These are phyloP conservation scores for Pterobdella sp. DNA, from an alignment of 2,888 invertebrate genomes.

Conservation along the genomic window DNA sequence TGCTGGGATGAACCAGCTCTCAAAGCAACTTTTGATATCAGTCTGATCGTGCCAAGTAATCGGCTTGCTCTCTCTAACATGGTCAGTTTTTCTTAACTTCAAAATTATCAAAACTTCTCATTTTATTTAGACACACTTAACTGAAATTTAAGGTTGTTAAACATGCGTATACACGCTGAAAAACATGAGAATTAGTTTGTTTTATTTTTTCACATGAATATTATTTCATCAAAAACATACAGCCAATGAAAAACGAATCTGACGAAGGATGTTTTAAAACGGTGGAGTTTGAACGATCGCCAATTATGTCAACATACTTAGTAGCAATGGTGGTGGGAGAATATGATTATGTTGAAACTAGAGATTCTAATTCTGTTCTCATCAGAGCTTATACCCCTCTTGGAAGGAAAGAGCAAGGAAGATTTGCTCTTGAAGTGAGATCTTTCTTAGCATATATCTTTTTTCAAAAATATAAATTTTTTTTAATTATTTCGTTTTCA, in stretches of 20 bases:
- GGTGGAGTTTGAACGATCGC: constrained; percentile 72
- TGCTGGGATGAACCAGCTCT: constrained; percentile 83
- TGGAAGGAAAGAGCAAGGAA: constrained; percentile 81
- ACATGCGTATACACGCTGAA: no score
- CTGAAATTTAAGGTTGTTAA: no score
- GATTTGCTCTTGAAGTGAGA: constrained; percentile 76
- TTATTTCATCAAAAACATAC: no score
- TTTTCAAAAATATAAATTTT: no score
- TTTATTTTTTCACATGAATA: no score
- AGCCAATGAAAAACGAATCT: constrained; percentile 46
- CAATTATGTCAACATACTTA: constrained; percentile 89
- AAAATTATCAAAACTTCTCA: no score
- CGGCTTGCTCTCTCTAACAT: constrained; percentile 83
- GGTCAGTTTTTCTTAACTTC: constrained; percentile 54
- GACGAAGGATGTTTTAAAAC: constrained; percentile 53
- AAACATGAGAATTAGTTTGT: background rate
- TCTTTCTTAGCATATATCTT: background rate
- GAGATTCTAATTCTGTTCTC: constrained; percentile 68
- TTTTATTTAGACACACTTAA: no score
- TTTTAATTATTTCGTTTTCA: no score
- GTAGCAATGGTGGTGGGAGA: constrained; percentile 89
- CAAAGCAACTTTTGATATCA: constrained; percentile 76
- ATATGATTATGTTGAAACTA: constrained; percentile 82
- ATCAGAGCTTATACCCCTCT: constrained; percentile 62
- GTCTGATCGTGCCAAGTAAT: constrained; percentile 70